Conservation (phyloP, 2,113 vertebrate species). For the Tachuris rubrigastra region DNA sequence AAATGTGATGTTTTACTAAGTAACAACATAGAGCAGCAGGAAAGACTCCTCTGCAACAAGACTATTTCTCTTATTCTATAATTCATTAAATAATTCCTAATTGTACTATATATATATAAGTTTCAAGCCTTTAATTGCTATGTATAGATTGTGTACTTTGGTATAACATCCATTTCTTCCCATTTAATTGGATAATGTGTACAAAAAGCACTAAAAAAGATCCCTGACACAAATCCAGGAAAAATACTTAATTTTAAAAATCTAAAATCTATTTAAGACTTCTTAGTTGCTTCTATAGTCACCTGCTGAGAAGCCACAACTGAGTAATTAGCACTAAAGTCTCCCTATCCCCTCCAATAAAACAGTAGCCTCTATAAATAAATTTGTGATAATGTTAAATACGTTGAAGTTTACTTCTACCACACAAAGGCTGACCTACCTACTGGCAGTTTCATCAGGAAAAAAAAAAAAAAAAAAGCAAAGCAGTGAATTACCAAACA, state of each 20-base stretch:
- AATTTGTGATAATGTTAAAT: neutral
- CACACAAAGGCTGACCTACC: neutral
- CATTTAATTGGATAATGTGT: neutral
- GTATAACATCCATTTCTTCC: neutral
- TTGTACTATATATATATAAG: neutral
- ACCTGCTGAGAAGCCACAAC: neutral
- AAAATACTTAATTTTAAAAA: neutral
- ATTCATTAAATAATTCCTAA: neutral
- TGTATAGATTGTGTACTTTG: neutral
- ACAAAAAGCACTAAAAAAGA: neutral
- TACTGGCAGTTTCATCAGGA: neutral
- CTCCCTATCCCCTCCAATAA: neutral
- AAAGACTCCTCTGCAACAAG: neutral
- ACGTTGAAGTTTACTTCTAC: neutral
- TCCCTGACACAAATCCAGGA: neutral
- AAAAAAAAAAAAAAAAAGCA: neutral
- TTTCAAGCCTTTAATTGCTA: neutral
- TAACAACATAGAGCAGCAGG: neutral
- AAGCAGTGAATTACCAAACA: neutral
- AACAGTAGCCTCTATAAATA: neutral
- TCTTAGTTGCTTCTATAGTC: neutral
- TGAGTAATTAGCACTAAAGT: neutral
- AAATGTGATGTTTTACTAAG: neutral
- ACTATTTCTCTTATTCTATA: neutral
- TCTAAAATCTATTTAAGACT: neutral